Evolutionary conservation across 2,113 vertebrate genomes (phyloP).

Genomic region (Ameiurus melas): DNA sequence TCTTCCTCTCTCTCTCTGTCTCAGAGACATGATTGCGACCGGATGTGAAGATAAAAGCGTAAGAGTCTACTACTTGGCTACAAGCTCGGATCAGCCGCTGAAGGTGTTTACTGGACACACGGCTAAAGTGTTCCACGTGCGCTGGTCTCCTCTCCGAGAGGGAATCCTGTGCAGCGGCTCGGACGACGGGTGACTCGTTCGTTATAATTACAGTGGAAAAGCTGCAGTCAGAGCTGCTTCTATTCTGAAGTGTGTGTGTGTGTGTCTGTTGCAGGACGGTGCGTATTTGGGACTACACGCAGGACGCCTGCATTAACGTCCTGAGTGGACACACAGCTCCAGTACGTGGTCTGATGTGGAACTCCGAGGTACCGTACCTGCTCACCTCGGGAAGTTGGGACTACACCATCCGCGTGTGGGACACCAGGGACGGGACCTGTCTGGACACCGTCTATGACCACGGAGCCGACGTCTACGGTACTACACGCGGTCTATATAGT

Average conservation of each 20-base stretch:
- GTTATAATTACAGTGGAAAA: background rate
- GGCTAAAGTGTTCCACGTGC: slow-evolving; percentile 95
- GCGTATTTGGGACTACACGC: slow-evolving; percentile 97
- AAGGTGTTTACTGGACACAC: slow-evolving; percentile 93
- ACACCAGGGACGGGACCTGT: slow-evolving; percentile 91
- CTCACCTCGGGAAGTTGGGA: slow-evolving; percentile 98
- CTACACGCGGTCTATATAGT: background rate
- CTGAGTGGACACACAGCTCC: slow-evolving; percentile 91
- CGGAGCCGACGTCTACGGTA: slow-evolving; percentile 96
- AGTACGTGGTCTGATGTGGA: slow-evolving; percentile 95
- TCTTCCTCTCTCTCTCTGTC: background rate
- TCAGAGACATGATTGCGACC: slow-evolving; percentile 97
- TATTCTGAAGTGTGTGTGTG: background rate
- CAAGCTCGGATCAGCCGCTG: slow-evolving; percentile 92
- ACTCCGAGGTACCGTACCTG: slow-evolving; percentile 92
- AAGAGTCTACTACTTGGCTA: slow-evolving; percentile 94
- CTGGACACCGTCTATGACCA: slow-evolving; percentile 91
- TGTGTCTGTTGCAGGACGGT: slow-evolving; percentile 78
- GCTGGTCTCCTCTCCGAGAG: slow-evolving; percentile 95
- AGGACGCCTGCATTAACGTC: slow-evolving; percentile 91
- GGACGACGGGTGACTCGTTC: slow-evolving; percentile 84
- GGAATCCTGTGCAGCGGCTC: slow-evolving; percentile 97
- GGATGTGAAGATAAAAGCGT: slow-evolving; percentile 97
- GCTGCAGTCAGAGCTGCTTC: no score
- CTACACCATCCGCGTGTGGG: slow-evolving; percentile 94